These are phyloP conservation scores for Lithobates sylvaticus DNA, from an alignment of 2,797 vertebrate species.

Conservation along the genomic window DNA sequence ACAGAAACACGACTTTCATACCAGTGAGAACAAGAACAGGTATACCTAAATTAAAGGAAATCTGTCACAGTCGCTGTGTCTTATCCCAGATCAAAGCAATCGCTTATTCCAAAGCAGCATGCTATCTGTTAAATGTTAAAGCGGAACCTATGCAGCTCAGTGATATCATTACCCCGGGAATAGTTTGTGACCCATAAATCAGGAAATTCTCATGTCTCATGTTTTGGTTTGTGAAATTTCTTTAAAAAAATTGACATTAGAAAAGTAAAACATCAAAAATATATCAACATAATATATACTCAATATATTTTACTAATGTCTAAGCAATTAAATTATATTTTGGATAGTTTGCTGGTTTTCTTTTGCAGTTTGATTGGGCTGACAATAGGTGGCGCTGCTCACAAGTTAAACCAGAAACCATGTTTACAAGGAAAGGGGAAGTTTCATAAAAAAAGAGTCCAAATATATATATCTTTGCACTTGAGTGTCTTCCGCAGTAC, in stretches of 20 bases:
- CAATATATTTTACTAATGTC: background rate
- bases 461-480: background rate
- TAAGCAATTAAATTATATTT: background rate
- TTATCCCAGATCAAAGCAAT: background rate
- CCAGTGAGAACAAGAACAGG: background rate
- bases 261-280: too few relatives aligned
- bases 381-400: conserved; percentile 45
- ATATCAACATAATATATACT: too few relatives aligned
- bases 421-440: background rate
- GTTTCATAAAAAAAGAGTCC: too few relatives aligned
- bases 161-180: too few relatives aligned
- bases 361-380: background rate
- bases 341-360: background rate
- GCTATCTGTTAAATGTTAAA: too few relatives aligned
- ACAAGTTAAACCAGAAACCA: background rate
- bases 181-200: too few relatives aligned
- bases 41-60: too few relatives aligned
- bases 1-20: background rate
- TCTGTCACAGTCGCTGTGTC: background rate
- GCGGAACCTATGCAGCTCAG: too few relatives aligned
- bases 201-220: too few relatives aligned
- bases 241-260: too few relatives aligned
- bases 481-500: background rate
- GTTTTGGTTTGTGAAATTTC: too few relatives aligned
- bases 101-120: too few relatives aligned